Evolutionary conservation across 2,888 invertebrate species (phyloP), one percentile per base, ranked within the genome.

Genomic region (Cheilosia vulpina): DNA sequence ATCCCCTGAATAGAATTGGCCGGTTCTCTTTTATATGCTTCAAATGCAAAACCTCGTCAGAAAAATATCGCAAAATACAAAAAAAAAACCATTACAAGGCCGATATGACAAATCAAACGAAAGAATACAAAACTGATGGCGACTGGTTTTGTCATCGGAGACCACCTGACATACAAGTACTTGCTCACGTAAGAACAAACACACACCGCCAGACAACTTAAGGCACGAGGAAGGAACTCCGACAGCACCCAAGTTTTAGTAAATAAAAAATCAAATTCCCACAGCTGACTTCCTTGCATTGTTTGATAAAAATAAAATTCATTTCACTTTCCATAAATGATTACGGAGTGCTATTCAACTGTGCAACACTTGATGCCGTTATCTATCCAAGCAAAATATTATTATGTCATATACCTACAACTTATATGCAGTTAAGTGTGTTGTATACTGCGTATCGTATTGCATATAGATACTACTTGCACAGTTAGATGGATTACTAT

Each of bases 401-500:
- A 65, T 15, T 58, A 52, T 60, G 50, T 43, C 50, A 72, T 60
- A 65, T 1, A n/a, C n/a, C n/a, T n/a, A 45, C 58, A 43, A 17
- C 43, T 17, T 58, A 27, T 65, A 24, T 43, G 55, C 52, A 47
- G 55, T 38, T 63, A 19, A 43, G 7, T 3, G n/a, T 55, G n/a
- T 1, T 9, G 6, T 27, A 15, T 13, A 45, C 13, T 31, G 17
- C 17, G 15, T 38, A 11, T 34, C 1, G 38, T 13, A 38, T 38
- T 11, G 38, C 3, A 11, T 38, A 9, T 7, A 0, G 9, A 9
- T 9, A 31, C 31, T 31, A 13, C 38, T 38, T 13, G 1, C 41
- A 21, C 13, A 41, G 24, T 4, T 52, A 45, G 41, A 60, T 72
- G 69, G 76, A 71, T 77, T 71, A 82, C 45, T 27, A 17, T 43